These are phyloP conservation scores for Plagodis pulveraria DNA, from an alignment of 2,888 invertebrate species.

Conservation along the genomic window DNA sequence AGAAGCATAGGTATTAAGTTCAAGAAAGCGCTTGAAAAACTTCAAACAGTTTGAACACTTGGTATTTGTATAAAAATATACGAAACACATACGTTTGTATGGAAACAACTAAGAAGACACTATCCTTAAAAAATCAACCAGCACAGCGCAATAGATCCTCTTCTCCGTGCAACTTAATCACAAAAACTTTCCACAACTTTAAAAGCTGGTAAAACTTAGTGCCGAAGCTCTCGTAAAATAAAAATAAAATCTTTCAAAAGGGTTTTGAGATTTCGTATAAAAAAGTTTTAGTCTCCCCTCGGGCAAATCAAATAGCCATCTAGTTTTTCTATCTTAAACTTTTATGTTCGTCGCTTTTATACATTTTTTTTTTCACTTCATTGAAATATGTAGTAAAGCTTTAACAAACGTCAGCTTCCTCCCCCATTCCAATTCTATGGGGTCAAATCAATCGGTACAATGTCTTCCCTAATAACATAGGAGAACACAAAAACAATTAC, in stretches of 20 bases:
- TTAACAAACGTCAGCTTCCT: too few relatives aligned
- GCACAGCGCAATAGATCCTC: conserved; percentile 53
- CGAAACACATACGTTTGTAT: too few relatives aligned
- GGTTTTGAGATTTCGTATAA: conserved; percentile 36
- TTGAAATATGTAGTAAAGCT: too few relatives aligned
- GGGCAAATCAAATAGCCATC: conserved; percentile 30
- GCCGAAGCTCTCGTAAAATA: conserved; percentile 51
- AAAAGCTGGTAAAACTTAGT: conserved; percentile 50
- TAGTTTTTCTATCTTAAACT: conserved; percentile 22
- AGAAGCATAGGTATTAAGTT: too few relatives aligned
- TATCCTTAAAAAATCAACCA: conserved; percentile 37
- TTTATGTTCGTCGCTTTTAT: conserved; percentile 4
- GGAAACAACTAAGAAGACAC: not conserved
- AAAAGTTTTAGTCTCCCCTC: conserved; percentile 29
- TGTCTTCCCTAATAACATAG: too few relatives aligned
- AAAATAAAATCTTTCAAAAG: conserved; percentile 53
- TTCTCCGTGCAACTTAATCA: conserved; percentile 58
- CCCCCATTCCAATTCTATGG: too few relatives aligned
- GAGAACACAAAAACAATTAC: too few relatives aligned
- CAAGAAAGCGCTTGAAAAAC: not conserved
- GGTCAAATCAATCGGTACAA: too few relatives aligned
- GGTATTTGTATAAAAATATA: not conserved
- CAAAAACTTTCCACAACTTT: conserved; percentile 50
- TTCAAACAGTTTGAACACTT: not conserved
- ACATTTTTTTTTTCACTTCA: too few relatives aligned